Percentiles rank a stretch among this genome's conserved stretches.
Evolutionary conservation across 1,140 invertebrate genomes (phyloP).

Genomic region (Bombyx mori): ASM3026992v2 NC_085116.1:16063501-16064000

Average conservation of each 20-base stretch:
- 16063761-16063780: conserved; percentile 58
- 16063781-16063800: conserved; percentile 59
- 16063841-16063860: conserved; percentile 66
- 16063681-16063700: conserved; percentile 63
- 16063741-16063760: conserved; percentile 54
- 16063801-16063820: conserved; percentile 14
- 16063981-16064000: conserved; percentile 56
- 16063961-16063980: conserved; percentile 39
- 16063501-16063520: conserved; percentile 44
- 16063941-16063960: conserved; percentile 28
- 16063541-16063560: conserved; percentile 39
- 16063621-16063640: conserved; percentile 21
- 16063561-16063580: conserved; percentile 26
- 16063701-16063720: conserved; percentile 64
- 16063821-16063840: conserved; percentile 47
- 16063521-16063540: conserved; percentile 41
- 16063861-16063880: conserved; percentile 64
- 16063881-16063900: conserved; percentile 53
- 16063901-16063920: conserved; percentile 46
- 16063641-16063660: conserved; percentile 49
- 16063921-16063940: conserved; percentile 59
- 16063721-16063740: conserved; percentile 54
- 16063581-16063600: conserved; percentile 19
- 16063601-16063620: conserved; percentile 28
- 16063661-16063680: conserved; percentile 60